Percentiles rank a stretch among this genome's conserved stretches.
These are phyloP conservation scores for Heliocidaris erythrogramma DNA, from an alignment of 35 echinoderm and acorn worm species.

Conservation along the genomic window DNA sequence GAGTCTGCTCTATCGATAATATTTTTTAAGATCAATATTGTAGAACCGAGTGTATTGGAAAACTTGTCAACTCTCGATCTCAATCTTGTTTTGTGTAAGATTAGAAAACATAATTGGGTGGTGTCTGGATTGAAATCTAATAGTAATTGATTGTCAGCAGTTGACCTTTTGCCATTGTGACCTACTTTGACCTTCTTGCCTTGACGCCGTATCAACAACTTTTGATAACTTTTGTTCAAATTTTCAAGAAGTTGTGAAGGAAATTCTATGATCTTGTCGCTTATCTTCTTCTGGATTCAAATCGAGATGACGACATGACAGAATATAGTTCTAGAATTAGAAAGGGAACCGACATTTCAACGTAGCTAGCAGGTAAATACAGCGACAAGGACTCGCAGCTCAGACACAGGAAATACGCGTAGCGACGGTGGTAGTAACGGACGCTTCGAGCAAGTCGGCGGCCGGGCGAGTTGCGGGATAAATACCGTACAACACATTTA, in stretches of 20 bases:
- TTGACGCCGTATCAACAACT: slow-evolving; percentile 51
- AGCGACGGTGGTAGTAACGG: too few relatives aligned
- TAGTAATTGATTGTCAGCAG: not conserved
- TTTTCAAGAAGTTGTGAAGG: not conserved
- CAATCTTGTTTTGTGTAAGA: too few relatives aligned
- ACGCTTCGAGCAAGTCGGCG: too few relatives aligned
- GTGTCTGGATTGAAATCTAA: not conserved
- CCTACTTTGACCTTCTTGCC: slow-evolving; percentile 29
- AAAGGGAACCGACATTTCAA: not conserved
- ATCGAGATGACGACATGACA: not conserved
- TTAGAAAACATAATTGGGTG: too few relatives aligned
- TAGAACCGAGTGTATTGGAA: too few relatives aligned
- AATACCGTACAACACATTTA: too few relatives aligned
- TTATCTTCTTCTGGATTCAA: not conserved
- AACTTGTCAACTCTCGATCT: too few relatives aligned
- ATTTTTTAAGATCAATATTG: too few relatives aligned
- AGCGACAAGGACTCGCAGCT: not conserved
- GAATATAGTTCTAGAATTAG: too few relatives aligned
- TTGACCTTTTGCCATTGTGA: not conserved
- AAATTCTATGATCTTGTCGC: not conserved
- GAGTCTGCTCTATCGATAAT: too few relatives aligned
- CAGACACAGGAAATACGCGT: not conserved
- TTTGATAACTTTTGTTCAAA: not conserved
- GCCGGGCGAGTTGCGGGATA: too few relatives aligned
- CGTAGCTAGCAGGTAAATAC: not conserved